These are phyloP conservation scores for Monarcha castaneiventris DNA, from an alignment of 2,113 vertebrate genomes.

Conservation along the genomic window DNA sequence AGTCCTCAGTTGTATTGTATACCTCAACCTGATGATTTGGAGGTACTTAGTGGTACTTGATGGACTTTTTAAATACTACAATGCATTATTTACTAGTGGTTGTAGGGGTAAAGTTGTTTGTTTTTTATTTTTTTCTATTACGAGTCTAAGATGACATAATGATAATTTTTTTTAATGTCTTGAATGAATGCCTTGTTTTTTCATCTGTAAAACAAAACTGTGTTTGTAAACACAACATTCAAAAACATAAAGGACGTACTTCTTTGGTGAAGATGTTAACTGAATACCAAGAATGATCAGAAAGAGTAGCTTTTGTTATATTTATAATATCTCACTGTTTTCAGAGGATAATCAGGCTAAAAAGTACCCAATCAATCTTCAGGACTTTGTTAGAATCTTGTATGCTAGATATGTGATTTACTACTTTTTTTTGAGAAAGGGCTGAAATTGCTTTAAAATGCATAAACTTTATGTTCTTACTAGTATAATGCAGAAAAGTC, in stretches of 20 bases:
- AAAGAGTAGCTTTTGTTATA: conserved; percentile 78
- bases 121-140: conserved; percentile 68
- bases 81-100: conserved; percentile 40
- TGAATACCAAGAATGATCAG: conserved; percentile 80
- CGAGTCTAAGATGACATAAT: conserved; percentile 83
- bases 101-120: conserved; percentile 21
- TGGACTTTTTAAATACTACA: conserved; percentile 16
- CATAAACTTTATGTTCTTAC: not conserved
- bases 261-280: conserved; percentile 81
- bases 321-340: conserved; percentile 73
- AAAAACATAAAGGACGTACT: conserved; percentile 82
- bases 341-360: conserved; percentile 58
- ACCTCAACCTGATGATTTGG: not conserved
- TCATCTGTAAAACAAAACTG: conserved; percentile 81
- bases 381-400: conserved; percentile 42
- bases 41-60: not conserved
- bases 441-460: not conserved
- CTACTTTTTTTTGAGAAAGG: not conserved
- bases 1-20: not conserved
- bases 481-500: not conserved
- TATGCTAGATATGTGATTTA: not conserved
- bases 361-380: conserved; percentile 62
- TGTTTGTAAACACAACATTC: conserved; percentile 82
- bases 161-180: conserved; percentile 75
- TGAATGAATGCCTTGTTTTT: conserved; percentile 86